Conservation (phyloP, 2,113 vertebrate genomes). For the Passer montanus region DNA sequence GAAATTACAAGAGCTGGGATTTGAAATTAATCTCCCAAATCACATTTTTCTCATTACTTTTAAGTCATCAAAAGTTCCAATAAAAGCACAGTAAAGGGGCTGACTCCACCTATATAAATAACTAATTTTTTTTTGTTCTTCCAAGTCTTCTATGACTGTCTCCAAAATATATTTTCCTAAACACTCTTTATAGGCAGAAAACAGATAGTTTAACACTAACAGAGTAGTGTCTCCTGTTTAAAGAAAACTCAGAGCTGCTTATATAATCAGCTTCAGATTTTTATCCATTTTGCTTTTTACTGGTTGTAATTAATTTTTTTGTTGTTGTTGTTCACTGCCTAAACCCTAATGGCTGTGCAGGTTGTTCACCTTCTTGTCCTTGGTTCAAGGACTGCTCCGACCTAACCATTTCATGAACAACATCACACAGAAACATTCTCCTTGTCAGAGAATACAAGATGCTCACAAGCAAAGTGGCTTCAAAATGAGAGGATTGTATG, state of each 20-base stretch:
- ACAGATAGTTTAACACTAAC: accelerated
- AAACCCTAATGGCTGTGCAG: background rate
- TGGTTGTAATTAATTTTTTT: background rate
- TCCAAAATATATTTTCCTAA: background rate
- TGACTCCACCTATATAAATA: background rate
- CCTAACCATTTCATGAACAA: background rate
- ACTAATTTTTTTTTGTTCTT: background rate
- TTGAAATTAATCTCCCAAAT: background rate
- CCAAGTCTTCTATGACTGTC: background rate
- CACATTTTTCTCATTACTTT: background rate
- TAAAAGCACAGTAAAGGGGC: background rate
- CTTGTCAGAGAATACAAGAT: background rate
- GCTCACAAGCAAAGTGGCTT: background rate
- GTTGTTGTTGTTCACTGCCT: background rate
- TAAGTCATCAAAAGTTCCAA: background rate
- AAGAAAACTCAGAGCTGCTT: background rate
- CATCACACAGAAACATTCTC: accelerated
- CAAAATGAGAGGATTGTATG: background rate
- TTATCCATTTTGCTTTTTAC: background rate
- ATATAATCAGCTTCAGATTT: background rate
- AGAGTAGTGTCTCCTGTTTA: background rate
- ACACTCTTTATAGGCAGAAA: background rate
- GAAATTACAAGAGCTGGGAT: background rate
- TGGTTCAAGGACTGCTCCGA: background rate
- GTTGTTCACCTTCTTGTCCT: background rate